Base-by-base conservation (phyloP, 2,797 vertebrate species). In the Ammospiza maritima region DNA sequence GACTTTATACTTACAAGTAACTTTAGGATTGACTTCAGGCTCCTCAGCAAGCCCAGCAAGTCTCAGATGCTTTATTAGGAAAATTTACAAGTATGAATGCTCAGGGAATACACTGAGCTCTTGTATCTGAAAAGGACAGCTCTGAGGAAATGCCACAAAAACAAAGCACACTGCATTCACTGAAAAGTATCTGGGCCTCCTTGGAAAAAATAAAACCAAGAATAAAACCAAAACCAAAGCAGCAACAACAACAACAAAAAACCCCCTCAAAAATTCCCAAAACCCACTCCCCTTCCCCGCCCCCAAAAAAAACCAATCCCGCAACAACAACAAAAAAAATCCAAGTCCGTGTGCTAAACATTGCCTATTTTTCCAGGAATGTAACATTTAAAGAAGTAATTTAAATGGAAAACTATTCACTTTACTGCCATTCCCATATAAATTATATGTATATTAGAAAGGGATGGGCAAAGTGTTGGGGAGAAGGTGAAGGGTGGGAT, bases 281-380 rank as follows among this genome's bases (percentile, higher is more conserved):
- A 60, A 36, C 7, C 13, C 11, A 22, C 10, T 3, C 5, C 10
- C 9, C 5, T 5, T 8, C 3, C 11, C 36, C 5, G 36, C 17
- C 15, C 14, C 40, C 40, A 32, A 56, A 26, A 48, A 71, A 70
- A 77, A 34, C 34, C 34, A 34, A 34, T 34, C 34, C 34, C 34
- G 34, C 34, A 34, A 34, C 34, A 34, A 34, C 34, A 34, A 34
- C 34, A 34, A 48, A 32, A 42, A 56, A 42, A 42, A 32, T 1
- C 47, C 11, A 67, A 80, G 18, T 27, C 36, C 3, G 58, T 13
- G 16, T 56, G 21, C 19, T 73, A 42, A 84, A 64, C 19, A 42
- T 12, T 64, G n/a, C 18, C 23, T 88, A 21, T 15, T 56, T 79
- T 91, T 76, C 21, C 56, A 92, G 44, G 29, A 82, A 45, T 1